phyloP scores from a whole-genome alignment of 2,888 invertebrate genomes.

The Lasius platythorax region DNA sequence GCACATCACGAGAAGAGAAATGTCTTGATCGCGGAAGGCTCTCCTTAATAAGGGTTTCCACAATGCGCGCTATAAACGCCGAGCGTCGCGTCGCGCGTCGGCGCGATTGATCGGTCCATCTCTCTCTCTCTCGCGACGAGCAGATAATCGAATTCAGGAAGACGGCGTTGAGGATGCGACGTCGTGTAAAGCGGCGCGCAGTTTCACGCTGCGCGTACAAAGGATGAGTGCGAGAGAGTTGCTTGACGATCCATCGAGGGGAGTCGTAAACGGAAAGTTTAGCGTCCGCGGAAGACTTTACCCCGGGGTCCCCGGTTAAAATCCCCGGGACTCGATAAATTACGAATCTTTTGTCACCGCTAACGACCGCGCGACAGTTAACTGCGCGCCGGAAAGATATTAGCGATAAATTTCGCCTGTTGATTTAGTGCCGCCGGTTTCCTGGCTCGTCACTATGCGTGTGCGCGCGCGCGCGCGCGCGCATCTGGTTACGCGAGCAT shows the following conservation, averaged over 20 bases:
- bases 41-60: slow-evolving; percentile 70
- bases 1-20: slow-evolving; percentile 11
- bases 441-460: slow-evolving; percentile 54
- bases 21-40: slow-evolving; percentile 68
- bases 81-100: slow-evolving; percentile 19
- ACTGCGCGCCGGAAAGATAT: slow-evolving; percentile 73
- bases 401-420: slow-evolving; percentile 73
- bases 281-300: slow-evolving; percentile 64
- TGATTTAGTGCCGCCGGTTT: slow-evolving; percentile 72
- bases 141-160: slow-evolving; percentile 68
- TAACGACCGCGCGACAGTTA: slow-evolving; percentile 76
- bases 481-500: slow-evolving; percentile 43
- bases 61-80: slow-evolving; percentile 59
- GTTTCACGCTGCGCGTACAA: slow-evolving; percentile 55
- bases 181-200: slow-evolving; percentile 15
- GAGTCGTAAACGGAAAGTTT: slow-evolving; percentile 71
- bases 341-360: slow-evolving; percentile 74
- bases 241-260: slow-evolving; percentile 54
- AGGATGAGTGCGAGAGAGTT: slow-evolving; percentile 32
- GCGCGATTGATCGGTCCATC: slow-evolving; percentile 61
- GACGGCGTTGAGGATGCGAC: slow-evolving; percentile 41
- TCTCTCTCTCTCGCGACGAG: slow-evolving; percentile 59
- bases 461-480: slow-evolving; percentile 44
- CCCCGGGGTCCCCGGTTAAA: slow-evolving; percentile 52
- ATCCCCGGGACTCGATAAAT: slow-evolving; percentile 75